Percentiles rank a stretch among this genome's conserved stretches.
Conservation (phyloP, 2,113 vertebrate species). For the Nothobranchius furzeri region DNA sequence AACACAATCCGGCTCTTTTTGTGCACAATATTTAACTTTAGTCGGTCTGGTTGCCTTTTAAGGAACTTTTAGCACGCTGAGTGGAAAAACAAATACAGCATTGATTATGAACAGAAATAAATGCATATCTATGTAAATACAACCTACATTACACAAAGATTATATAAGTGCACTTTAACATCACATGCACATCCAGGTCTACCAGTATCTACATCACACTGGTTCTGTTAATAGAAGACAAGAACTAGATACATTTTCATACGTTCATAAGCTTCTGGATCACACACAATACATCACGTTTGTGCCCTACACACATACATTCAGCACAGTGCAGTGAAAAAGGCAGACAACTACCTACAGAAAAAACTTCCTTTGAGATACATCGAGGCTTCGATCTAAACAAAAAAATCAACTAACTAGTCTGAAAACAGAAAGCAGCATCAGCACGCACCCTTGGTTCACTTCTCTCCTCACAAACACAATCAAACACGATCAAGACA, state of each 20-base stretch:
- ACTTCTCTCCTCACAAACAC: not conserved
- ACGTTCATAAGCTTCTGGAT: not conserved
- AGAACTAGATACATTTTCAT: not conserved
- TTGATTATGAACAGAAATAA: not conserved
- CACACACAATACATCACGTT: not conserved
- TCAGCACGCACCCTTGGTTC: not conserved
- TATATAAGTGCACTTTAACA: constrained; percentile 3
- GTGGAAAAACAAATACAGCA: not conserved
- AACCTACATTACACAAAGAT: not conserved
- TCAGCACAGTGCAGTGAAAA: not conserved
- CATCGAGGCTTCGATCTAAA: not conserved
- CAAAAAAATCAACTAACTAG: too few relatives aligned
- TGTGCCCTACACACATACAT: not conserved
- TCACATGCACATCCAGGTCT: not conserved
- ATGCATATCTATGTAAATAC: not conserved
- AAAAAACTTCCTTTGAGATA: not conserved
- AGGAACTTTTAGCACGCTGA: not conserved
- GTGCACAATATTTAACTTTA: not conserved
- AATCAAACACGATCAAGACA: not conserved
- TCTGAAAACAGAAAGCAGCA: not conserved
- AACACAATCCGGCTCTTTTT: not conserved
- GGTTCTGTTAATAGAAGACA: not conserved
- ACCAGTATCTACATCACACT: not conserved
- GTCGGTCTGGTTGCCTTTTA: not conserved
- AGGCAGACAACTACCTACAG: too few relatives aligned